phyloP scores from a whole-genome alignment of 2,113 vertebrate genomes.

The Dasyornis broadbenti region DNA sequence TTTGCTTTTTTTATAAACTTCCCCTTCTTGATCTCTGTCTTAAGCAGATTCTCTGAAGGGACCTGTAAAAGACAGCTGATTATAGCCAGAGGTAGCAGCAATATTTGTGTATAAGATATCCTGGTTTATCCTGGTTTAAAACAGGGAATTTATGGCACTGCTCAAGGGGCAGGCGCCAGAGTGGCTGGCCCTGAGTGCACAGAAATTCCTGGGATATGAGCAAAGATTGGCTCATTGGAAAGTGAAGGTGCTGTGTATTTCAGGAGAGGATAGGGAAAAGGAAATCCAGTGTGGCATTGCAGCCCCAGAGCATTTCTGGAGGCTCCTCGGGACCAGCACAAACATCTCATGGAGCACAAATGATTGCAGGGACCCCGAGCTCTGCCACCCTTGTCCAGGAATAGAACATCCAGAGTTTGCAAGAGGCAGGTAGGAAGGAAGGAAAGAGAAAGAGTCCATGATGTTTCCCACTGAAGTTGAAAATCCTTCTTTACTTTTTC shows the following conservation, averaged over 20 bases:
- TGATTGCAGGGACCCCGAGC: neutral
- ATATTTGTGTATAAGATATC: neutral
- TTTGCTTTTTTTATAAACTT: neutral
- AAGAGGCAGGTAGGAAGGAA: neutral
- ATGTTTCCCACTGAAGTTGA: neutral
- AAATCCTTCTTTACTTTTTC: neutral
- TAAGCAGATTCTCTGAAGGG: neutral
- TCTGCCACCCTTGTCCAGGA: neutral
- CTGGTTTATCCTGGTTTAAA: neutral
- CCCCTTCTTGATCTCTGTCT: constrained; percentile 8
- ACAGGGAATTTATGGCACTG: neutral
- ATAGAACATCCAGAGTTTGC: neutral
- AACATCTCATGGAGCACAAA: neutral
- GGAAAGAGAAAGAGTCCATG: neutral
- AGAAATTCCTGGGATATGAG: neutral
- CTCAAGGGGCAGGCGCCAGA: neutral
- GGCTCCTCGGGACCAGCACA: neutral
- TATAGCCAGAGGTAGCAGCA: neutral
- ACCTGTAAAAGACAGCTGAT: neutral
- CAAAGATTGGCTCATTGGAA: neutral
- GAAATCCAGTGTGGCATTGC: neutral
- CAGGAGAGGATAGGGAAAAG: neutral
- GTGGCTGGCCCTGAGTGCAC: neutral
- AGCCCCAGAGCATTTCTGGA: neutral
- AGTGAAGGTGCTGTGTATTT: neutral